Evolutionary conservation across 2,113 vertebrate genomes (phyloP).

Genomic region (Oryzias curvinotus): DNA sequence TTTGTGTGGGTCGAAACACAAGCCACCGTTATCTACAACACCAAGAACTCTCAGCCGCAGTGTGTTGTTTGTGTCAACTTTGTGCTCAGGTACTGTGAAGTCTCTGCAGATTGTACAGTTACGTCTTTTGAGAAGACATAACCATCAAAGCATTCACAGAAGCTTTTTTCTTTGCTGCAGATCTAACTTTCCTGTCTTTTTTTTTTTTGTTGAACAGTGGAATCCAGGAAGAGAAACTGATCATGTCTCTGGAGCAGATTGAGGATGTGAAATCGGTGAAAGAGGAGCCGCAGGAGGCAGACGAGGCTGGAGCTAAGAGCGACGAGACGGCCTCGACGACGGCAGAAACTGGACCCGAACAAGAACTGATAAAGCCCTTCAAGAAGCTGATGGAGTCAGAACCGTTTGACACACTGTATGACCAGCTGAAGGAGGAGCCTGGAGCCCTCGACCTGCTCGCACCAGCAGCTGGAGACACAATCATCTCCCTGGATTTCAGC

Average conservation of each 20-base stretch:
- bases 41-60: slow-evolving; percentile 97
- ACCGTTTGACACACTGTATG: slow-evolving; percentile 82
- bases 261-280: slow-evolving; percentile 77
- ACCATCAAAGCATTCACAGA: no score
- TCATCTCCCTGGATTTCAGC: slow-evolving; percentile 90
- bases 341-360: slow-evolving; percentile 63
- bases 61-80: slow-evolving; percentile 98
- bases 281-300: slow-evolving; percentile 68
- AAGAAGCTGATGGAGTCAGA: slow-evolving; percentile 71
- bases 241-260: slow-evolving; percentile 95
- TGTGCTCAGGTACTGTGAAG: slow-evolving; percentile 86
- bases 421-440: slow-evolving; percentile 89
- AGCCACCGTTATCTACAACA: slow-evolving; percentile 98
- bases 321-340: slow-evolving; percentile 32
- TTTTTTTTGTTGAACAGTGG: slow-evolving; percentile 77
- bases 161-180: neutral
- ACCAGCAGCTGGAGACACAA: slow-evolving; percentile 91
- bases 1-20: slow-evolving; percentile 99
- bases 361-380: slow-evolving; percentile 83
- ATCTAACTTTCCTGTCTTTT: no score
- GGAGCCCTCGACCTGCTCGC: slow-evolving; percentile 91
- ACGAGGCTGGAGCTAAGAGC: slow-evolving; percentile 49
- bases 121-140: neutral
- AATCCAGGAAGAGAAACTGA: slow-evolving; percentile 89
- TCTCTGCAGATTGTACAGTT: neutral